Conservation (phyloP, 2,113 vertebrate genomes). For the Campylomormyrus tamandua region DNA sequence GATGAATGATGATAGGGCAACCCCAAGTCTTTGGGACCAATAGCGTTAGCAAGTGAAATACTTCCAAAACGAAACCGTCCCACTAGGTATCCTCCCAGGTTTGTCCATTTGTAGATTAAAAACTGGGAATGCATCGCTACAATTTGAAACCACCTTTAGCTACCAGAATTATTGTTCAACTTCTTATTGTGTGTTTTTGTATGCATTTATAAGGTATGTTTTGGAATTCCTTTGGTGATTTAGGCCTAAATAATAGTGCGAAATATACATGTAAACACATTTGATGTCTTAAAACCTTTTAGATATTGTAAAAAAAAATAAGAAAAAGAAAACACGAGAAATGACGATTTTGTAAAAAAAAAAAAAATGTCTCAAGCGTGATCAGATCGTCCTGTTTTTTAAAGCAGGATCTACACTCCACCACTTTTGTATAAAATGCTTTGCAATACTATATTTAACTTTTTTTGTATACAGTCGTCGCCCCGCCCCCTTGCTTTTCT, state of each 20-base stretch:
- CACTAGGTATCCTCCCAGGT: slow-evolving; percentile 46
- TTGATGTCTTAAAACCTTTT: slow-evolving; percentile 71
- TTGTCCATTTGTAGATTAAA: slow-evolving; percentile 52
- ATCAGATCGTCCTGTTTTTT: slow-evolving; percentile 46
- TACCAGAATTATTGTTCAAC: slow-evolving; percentile 52
- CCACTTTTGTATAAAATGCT: slow-evolving; percentile 64
- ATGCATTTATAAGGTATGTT: slow-evolving; percentile 66
- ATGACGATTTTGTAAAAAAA: slow-evolving; percentile 58
- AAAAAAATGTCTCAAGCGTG: slow-evolving; percentile 26
- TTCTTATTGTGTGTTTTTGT: slow-evolving; percentile 60
- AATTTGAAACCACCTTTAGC: slow-evolving; percentile 55
- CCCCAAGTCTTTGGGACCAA: slow-evolving; percentile 16
- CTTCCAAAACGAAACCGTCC: slow-evolving; percentile 27
- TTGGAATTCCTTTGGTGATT: slow-evolving; percentile 59
- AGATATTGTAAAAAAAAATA: slow-evolving; percentile 62
- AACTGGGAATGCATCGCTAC: slow-evolving; percentile 53
- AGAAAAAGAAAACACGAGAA: slow-evolving; percentile 43
- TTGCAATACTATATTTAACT: slow-evolving; percentile 62
- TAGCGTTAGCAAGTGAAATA: slow-evolving; percentile 25
- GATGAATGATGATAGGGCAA: slow-evolving; percentile 10
- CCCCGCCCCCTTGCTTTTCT: slow-evolving; percentile 47
- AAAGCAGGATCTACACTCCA: slow-evolving; percentile 50
- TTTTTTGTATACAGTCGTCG: slow-evolving; percentile 63
- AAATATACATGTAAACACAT: slow-evolving; percentile 61
- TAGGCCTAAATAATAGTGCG: slow-evolving; percentile 63